Evolutionary conservation across 53 echinoderm and acorn worm species (phyloP), one percentile per base, ranked within the genome.

Genomic region (Glandiceps talaboti): DNA sequence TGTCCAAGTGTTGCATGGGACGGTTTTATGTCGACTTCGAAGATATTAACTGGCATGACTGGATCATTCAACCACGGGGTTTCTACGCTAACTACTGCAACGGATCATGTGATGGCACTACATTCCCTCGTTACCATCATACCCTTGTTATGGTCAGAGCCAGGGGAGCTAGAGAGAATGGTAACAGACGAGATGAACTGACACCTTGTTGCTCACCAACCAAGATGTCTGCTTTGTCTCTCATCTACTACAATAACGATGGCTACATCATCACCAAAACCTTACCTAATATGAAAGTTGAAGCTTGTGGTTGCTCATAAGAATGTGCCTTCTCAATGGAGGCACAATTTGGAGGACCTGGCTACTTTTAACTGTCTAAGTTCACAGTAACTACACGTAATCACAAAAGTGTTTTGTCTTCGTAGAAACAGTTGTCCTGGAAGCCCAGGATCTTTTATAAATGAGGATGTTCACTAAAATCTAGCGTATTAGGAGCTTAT

Each of bases 81-180:
- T 88, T 88, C 29, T 32, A 81, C 32, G 88, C 88, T 0, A 88
- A 88, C 32, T 88, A 85, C 73, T 88, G 88, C 73, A 74, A 81
- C 28, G 88, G 88, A 1, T 81, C 85, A 0, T 87, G 87, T 74
- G 77, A 72, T 0, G 87, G 82, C 12, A 74, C 77, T 74, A 82
- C 82, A 33, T 76, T 82, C 1, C 87, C 82, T 25, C 76, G 83
- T 0, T 87, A 87, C 73, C 82, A 77, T 0, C 87, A 87, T 32
- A 87, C 87, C 28, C 77, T 74, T 33, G 79, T 87, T 76, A 83
- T 87, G 79, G 77, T 74, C 1, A 33, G 79, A 6, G 87, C 82
- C 1, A 14, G 45, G 0, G 28, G 0, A 28, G 73, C 45, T 73
- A 25, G 20, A 1, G 6, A 72, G 25, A 77, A 86, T 33, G 73